These are phyloP conservation scores for Rousettus madagascariensis DNA, from an alignment of 2,797 vertebrate genomes.

Conservation along the genomic window DNA sequence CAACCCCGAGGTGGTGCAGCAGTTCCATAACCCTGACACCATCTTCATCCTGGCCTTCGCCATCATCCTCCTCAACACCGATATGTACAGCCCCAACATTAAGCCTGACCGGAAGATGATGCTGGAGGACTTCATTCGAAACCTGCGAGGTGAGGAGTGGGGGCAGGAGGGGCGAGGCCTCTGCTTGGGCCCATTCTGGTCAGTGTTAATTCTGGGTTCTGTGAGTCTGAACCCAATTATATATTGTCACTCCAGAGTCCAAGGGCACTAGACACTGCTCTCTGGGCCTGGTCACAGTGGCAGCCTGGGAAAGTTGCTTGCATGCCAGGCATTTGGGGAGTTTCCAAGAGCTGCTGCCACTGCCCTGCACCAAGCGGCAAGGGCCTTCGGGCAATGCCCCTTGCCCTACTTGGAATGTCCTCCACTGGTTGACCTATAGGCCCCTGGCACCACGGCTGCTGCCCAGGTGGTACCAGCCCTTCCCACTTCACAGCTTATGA, in stretches of 20 bases:
- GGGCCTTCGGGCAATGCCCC: not conserved
- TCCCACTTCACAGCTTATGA: not conserved
- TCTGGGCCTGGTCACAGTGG: not conserved
- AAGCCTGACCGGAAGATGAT: slow-evolving; percentile 99
- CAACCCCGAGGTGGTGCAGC: slow-evolving; percentile 98
- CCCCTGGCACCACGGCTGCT: not conserved
- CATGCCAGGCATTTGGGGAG: not conserved
- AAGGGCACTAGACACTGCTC: too few relatives aligned
- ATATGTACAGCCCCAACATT: slow-evolving; percentile 99
- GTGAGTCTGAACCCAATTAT: not conserved
- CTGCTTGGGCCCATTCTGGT: rapidly evolving
- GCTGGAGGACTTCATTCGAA: slow-evolving; percentile 98
- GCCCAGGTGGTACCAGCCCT: not conserved
- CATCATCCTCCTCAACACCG: slow-evolving; percentile 98
- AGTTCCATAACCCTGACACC: slow-evolving; percentile 99
- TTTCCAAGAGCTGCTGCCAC: not conserved
- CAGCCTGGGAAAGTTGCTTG: not conserved
- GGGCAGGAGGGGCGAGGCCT: not conserved
- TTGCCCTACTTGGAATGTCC: rapidly evolving
- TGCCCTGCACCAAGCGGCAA: not conserved
- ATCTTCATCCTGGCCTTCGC: slow-evolving; percentile 99
- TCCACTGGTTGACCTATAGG: not conserved
- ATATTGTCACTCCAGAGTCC: not conserved
- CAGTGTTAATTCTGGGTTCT: not conserved
- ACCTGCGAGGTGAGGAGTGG: slow-evolving; percentile 92